Percentiles rank a stretch among this genome's conserved stretches.
These are phyloP conservation scores for Ammodytes dubius DNA, from an alignment of 2,113 vertebrate species.

Conservation along the genomic window DNA sequence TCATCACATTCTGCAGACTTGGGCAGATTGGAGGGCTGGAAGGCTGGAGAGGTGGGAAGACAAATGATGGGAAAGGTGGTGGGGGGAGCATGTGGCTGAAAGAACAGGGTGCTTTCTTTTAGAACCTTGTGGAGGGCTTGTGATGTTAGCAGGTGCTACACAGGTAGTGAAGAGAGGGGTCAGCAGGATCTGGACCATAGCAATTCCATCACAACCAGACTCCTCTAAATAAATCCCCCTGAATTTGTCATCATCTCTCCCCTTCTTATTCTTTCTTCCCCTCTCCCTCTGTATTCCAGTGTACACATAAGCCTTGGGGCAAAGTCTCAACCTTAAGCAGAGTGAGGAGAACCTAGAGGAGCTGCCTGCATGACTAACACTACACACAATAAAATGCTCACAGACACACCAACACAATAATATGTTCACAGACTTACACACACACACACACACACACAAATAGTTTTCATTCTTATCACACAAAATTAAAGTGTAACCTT, in stretches of 20 bases:
- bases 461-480: conserved; percentile 72
- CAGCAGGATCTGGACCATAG: conserved; percentile 43
- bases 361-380: conserved; percentile 57
- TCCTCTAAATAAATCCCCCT: conserved; percentile 53
- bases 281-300: conserved; percentile 52
- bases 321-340: conserved; percentile 67
- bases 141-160: conserved; percentile 45
- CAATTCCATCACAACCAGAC: conserved; percentile 39
- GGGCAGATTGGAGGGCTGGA: conserved; percentile 58
- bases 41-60: conserved; percentile 61
- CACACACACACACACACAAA: conserved; percentile 34
- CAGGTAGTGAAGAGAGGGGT: conserved; percentile 45
- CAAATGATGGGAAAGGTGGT: conserved; percentile 43
- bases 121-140: conserved; percentile 21
- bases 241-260: conserved; percentile 58
- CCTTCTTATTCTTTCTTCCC: neutral
- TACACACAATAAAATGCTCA: conserved; percentile 25
- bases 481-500: conserved; percentile 76
- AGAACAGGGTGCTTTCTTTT: conserved; percentile 30
- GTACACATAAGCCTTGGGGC: conserved; percentile 58
- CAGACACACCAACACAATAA: conserved; percentile 31
- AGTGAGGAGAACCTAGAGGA: conserved; percentile 54
- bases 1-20: conserved; percentile 69
- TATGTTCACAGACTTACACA: neutral
- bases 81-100: conserved; percentile 39